phyloP scores from a whole-genome alignment of 2,113 vertebrate species.

The Psittacula cyanocephala region DNA sequence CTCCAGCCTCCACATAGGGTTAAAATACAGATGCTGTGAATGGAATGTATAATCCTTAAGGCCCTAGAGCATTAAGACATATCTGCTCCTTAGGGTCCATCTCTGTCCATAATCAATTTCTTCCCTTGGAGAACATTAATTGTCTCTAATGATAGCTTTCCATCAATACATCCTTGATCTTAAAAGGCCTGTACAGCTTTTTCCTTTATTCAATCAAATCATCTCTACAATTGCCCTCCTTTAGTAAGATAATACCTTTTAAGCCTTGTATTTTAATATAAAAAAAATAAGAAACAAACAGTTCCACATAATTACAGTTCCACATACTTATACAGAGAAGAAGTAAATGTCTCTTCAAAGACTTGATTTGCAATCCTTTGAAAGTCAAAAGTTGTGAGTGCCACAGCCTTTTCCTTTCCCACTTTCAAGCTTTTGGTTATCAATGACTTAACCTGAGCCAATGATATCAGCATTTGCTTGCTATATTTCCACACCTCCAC shows the following conservation, averaged over 20 bases:
- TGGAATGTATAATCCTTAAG: constrained; percentile 80
- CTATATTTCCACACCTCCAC: not conserved
- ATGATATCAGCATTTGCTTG: not conserved
- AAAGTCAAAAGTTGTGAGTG: not conserved
- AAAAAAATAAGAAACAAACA: constrained; percentile 82
- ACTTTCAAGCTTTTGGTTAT: not conserved
- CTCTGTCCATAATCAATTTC: constrained; percentile 93
- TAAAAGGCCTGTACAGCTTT: constrained; percentile 86
- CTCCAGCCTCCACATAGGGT: constrained; percentile 68
- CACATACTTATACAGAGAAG: not conserved
- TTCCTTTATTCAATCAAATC: constrained; percentile 94
- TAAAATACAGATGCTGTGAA: constrained; percentile 80
- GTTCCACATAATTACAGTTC: not conserved
- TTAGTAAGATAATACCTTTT: constrained; percentile 91
- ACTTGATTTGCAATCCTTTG: not conserved
- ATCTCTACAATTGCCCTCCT: constrained; percentile 86
- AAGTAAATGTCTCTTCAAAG: not conserved
- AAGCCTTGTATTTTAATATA: constrained; percentile 93
- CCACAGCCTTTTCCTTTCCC: not conserved
- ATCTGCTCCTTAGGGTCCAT: constrained; percentile 83
- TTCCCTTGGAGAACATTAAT: constrained; percentile 89
- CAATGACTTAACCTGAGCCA: not conserved
- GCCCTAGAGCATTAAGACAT: constrained; percentile 81
- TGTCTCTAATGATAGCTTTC: constrained; percentile 96
- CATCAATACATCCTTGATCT: constrained; percentile 92